Evolutionary conservation across 2,797 vertebrate genomes (phyloP).

Genomic region (Coreius guichenoti): DNA sequence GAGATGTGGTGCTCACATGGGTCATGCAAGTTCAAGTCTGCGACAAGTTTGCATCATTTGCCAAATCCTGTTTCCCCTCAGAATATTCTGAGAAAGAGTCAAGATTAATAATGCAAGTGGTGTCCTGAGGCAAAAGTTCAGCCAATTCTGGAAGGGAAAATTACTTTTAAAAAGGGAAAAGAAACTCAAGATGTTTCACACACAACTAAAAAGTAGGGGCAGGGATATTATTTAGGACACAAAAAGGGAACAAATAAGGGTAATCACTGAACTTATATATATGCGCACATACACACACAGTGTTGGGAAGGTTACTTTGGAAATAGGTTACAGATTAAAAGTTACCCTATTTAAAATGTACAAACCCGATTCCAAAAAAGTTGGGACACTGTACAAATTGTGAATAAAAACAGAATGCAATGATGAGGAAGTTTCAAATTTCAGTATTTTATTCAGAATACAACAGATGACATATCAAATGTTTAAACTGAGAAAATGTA

Average conservation of each 20-base stretch:
- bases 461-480: too few relatives aligned
- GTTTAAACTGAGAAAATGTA: too few relatives aligned
- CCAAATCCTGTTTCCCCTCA: constrained; percentile 2
- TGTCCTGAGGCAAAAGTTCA: constrained; percentile 56
- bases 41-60: not conserved
- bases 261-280: not conserved
- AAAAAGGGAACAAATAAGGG: constrained; percentile 19
- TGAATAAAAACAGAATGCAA: too few relatives aligned
- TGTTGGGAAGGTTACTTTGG: too few relatives aligned
- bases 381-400: too few relatives aligned
- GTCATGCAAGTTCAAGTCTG: constrained; percentile 24
- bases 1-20: not conserved
- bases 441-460: too few relatives aligned
- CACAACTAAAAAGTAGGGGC: not conserved
- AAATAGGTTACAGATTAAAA: too few relatives aligned
- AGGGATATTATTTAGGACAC: not conserved
- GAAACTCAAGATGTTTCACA: constrained; percentile 12
- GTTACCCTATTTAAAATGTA: too few relatives aligned
- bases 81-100: constrained; percentile 43
- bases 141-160: constrained; percentile 38
- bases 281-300: too few relatives aligned
- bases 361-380: too few relatives aligned
- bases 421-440: too few relatives aligned
- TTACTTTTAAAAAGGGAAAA: constrained; percentile 11
- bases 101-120: constrained; percentile 42